Evolutionary conservation across 2,113 vertebrate species (phyloP), one percentile per base, ranked within the genome.

Genomic region (Psittacus erithacus): DNA sequence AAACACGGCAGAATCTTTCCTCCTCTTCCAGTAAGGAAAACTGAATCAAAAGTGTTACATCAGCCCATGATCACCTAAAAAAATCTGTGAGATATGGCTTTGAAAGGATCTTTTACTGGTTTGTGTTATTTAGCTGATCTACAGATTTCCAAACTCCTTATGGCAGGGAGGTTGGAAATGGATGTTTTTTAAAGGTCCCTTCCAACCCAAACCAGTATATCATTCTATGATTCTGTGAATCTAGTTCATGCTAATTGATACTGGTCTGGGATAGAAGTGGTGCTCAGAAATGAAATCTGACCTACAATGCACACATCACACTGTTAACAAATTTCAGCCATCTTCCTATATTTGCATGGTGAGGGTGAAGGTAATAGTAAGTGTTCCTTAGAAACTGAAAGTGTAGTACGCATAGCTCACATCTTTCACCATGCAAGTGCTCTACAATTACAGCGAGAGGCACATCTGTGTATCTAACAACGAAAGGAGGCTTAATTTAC

Each of bases 341-440:
- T 44, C 44, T 55, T 49, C 10, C 16, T 44, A 17, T 13, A 39
- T 52, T 70, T 60, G 9, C 17, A 7, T 35, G 7, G 10, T 57
- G 7, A 81, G 6, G 6, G 7, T 62, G 20, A 65, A 79, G 15
- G 10, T 10, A 43, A 63, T 55, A 63, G 46, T 47, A 65, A 28
- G 6, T 7, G 8, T 18, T 84, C 22, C 52, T 71, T 52, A 71
- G 50, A 84, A 80, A 41, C 5, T 46, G 46, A 64, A 88, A 41
- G 7, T 52, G 16, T 13, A 63, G 3, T 17, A 85, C 0, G 6
- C 19, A 28, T 16, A 52, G 14, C 29, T 85, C 2, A 2, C 1
- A 6, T 17, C 7, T 84, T 83, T 62, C 24, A 44, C n/a, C 29
- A 33, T 17, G 19, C 28, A 38, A 44, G 43, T 33, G 27, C 27